Conservation (phyloP, 2,797 vertebrate genomes). For the Chaetophractus vellerosus region DNA sequence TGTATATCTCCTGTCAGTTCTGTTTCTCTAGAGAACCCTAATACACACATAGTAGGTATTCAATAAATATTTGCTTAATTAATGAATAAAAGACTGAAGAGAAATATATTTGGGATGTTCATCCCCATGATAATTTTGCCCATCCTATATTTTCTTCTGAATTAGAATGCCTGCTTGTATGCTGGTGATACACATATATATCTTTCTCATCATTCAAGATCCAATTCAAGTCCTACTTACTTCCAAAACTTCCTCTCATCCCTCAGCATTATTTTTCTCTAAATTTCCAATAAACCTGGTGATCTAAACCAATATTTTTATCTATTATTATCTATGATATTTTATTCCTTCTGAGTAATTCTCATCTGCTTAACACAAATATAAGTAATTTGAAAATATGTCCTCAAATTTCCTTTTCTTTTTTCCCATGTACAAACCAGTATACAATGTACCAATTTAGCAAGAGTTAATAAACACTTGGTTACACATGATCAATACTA, state of each 20-base stretch:
- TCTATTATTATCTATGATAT: not conserved
- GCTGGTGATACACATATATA: not conserved
- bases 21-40: no score
- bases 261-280: not conserved
- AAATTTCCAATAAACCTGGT: not conserved
- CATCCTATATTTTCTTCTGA: not conserved
- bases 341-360: not conserved
- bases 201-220: not conserved
- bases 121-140: not conserved
- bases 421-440: not conserved
- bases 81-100: not conserved
- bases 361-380: not conserved
- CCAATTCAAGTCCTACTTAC: not conserved
- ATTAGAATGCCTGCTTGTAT: not conserved
- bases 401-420: not conserved
- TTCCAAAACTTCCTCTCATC: not conserved
- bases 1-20: no score
- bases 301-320: conserved; percentile 36
- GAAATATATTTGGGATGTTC: not conserved
- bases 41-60: not conserved
- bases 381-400: not conserved
- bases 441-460: not conserved
- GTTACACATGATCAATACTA: not conserved
- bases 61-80: not conserved
- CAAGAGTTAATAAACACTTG: not conserved